A percentile compares a stretch with the other conserved stretches of the same genome.
Evolutionary conservation across 2,113 vertebrate genomes (phyloP).

Genomic region (Eretmodus cyanostictus): DNA sequence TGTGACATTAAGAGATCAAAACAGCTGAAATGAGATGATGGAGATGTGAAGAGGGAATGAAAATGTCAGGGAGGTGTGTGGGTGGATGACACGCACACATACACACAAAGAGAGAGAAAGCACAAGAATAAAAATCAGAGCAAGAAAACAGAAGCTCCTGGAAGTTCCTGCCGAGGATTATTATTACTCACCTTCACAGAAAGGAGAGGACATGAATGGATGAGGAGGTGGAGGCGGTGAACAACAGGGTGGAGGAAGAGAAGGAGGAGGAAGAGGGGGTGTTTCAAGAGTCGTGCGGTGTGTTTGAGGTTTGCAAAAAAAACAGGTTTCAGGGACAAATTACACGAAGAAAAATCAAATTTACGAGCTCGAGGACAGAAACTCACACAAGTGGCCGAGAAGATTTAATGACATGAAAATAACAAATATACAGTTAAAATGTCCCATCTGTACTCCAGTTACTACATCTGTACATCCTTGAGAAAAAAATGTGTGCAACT

Average conservation of each 20-base stretch:
- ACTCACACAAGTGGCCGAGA: not conserved
- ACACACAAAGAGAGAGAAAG: not conserved
- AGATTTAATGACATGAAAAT: not conserved
- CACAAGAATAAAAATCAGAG: not conserved
- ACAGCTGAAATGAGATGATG: not conserved
- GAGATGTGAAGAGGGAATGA: not conserved
- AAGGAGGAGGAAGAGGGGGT: not conserved
- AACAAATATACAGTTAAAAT: not conserved
- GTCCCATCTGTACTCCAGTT: not conserved
- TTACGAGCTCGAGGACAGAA: not conserved
- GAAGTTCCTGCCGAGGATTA: not conserved
- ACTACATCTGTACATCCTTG: not conserved
- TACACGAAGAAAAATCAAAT: not conserved
- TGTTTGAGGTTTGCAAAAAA: not conserved
- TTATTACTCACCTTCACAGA: not conserved
- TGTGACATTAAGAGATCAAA: not conserved
- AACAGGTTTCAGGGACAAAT: not conserved
- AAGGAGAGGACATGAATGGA: not conserved
- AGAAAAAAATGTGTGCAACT: not conserved
- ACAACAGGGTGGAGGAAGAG: not conserved
- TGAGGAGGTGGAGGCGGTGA: not conserved
- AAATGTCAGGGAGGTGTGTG: constrained; percentile 9
- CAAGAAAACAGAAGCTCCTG: not conserved
- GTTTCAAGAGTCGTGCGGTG: not conserved
- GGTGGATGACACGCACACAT: not conserved